Base-by-base conservation (phyloP, 2,797 vertebrate genomes). In the Acrocephalus scirpaceus region DNA sequence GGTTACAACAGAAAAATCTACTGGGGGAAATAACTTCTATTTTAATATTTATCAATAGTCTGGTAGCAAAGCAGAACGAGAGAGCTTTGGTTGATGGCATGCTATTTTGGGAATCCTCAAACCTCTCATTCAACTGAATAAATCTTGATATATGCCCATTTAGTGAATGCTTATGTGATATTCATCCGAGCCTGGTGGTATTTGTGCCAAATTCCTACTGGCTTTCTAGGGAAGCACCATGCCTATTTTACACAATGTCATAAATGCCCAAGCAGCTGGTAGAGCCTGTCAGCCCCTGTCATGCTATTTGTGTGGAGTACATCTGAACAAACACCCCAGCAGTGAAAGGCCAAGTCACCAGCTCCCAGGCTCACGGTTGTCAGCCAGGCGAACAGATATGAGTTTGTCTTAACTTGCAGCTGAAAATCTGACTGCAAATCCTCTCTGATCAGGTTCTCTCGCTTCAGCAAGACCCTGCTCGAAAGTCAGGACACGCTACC, bases 391-490 rank as follows among this genome's bases (percentile, higher is more conserved):
- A 58, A 64, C 73, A 90, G 62, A 56, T 57, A 64, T 4, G 78
- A 78, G 50, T 72, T 82, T 85, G 81, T 73, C 71, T 79, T 66
- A 92, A 75, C 51, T 44, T 57, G 25, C 47, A 90, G 74, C 71
- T 74, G 83, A 86, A 91, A 78, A 81, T 57, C 73, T 79, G 66
- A 40, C 66, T 48, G n/a, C 71, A 93, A 92, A 86, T 88, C 71
- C 67, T 92, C 86, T 85, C 83, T 0, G 0, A 51, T 72, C 61
- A 44, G 74, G 25, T 87, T 66, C 48, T 80, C 77, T 67, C 5
- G 0, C 45, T 92, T 80, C 80, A 69, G 60, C 25, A 76, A 85
- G 79, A 69, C 57, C 64, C 34, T 86, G 36, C 90, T 89, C 71
- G 1, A 38, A 87, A 94, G 78, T 78, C 79, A 81, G 44, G 67